These are phyloP conservation scores for Aphis gossypii DNA, from an alignment of 1,140 invertebrate genomes.

Conservation along the genomic window DNA sequence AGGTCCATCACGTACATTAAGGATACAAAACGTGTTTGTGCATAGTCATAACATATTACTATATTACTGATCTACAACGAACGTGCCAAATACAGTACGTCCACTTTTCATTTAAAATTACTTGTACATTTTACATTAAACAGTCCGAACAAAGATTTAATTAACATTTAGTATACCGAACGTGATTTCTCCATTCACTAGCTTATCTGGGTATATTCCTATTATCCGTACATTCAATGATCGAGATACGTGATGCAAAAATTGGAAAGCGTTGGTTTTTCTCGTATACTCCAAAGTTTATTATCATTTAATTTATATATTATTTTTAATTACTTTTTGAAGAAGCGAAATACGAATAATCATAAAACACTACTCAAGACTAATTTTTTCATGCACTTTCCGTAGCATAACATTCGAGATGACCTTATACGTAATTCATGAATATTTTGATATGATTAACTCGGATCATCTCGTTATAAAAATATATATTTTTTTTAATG, in stretches of 20 bases:
- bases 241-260: not conserved
- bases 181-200: constrained; percentile 40
- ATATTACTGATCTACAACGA: not conserved
- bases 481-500: not conserved
- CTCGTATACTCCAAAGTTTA: not conserved
- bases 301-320: constrained; percentile 22
- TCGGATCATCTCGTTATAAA: not conserved
- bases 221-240: not conserved
- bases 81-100: not conserved
- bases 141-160: not conserved
- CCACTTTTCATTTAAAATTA: constrained; percentile 18
- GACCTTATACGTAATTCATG: not conserved
- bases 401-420: not conserved
- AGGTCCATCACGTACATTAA: not conserved
- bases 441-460: not conserved
- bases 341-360: not conserved
- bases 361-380: constrained; percentile 14
- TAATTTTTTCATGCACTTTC: not conserved
- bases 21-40: not conserved
- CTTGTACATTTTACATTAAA: constrained; percentile 31
- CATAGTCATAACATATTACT: not conserved
- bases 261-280: not conserved
- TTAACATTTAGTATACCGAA: constrained; percentile 5
- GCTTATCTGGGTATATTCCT: not conserved
- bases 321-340: constrained; percentile 18